Conservation (phyloP, 30 jellyfish, hydroid and myxozoan genomes). For the Pseudorhiza aurosa region DNA sequence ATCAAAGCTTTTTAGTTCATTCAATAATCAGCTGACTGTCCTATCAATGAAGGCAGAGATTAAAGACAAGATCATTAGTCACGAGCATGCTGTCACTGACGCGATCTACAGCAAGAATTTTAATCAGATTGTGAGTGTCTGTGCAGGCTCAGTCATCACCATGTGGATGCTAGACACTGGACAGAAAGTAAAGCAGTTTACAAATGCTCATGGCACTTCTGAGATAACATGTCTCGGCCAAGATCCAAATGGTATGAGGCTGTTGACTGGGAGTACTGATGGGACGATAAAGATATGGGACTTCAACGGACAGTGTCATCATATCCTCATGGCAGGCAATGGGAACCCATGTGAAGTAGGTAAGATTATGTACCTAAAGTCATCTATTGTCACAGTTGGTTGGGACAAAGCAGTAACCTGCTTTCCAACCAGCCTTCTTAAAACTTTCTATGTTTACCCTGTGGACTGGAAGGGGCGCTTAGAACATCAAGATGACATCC, state of each 20-base stretch:
- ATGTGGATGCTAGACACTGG: slow-evolving; percentile 96
- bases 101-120: slow-evolving; percentile 58
- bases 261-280: slow-evolving; percentile 92
- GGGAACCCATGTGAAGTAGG: slow-evolving; percentile 89
- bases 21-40: slow-evolving; percentile 70
- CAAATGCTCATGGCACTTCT: slow-evolving; percentile 94
- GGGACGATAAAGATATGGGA: slow-evolving; percentile 96
- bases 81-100: slow-evolving; percentile 85
- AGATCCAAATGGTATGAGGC: slow-evolving; percentile 71
- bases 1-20: slow-evolving; percentile 62
- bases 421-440: slow-evolving; percentile 64
- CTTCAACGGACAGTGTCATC: slow-evolving; percentile 87
- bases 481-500: slow-evolving; percentile 91
- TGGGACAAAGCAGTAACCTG: slow-evolving; percentile 78
- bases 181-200: slow-evolving; percentile 91
- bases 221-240: slow-evolving; percentile 86
- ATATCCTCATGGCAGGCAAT: slow-evolving; percentile 79
- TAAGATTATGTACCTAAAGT: slow-evolving; percentile 67
- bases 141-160: slow-evolving; percentile 84
- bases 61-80: slow-evolving; percentile 75
- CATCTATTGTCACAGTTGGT: slow-evolving; percentile 77
- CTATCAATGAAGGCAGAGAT: slow-evolving; percentile 79
- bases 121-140: slow-evolving; percentile 86
- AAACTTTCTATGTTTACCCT: slow-evolving; percentile 72
- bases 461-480: slow-evolving; percentile 81